Conservation (phyloP, 2,888 invertebrate genomes). For the Acanthosepion esculentum region DNA sequence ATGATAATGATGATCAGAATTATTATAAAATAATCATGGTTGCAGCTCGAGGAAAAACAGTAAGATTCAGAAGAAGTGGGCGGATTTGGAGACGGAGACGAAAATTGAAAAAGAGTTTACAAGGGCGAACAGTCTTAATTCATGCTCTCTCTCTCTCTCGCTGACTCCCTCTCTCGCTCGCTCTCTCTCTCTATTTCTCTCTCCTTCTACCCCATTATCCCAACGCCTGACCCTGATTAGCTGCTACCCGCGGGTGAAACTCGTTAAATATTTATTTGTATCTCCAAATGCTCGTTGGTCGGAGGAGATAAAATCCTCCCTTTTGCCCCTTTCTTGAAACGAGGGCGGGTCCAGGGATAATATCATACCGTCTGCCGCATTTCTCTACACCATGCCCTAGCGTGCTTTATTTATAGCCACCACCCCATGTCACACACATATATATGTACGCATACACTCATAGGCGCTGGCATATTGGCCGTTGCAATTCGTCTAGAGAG, state of each 20-base stretch:
- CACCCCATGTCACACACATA: background rate
- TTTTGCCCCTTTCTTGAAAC: background rate
- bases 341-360: background rate
- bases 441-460: background rate
- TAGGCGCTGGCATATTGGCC: background rate
- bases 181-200: background rate
- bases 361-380: background rate
- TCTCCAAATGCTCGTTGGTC: background rate
- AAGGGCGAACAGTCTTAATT: background rate
- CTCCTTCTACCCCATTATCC: background rate
- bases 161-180: background rate
- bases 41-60: background rate
- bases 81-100: background rate
- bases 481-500: background rate
- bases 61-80: background rate
- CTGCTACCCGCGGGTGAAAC: constrained; percentile 22
- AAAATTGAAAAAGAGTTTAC: background rate
- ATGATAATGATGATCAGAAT: background rate
- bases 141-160: background rate
- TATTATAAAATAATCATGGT: constrained; percentile 33
- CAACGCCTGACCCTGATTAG: background rate
- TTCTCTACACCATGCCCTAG: background rate
- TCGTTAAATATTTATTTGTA: constrained; percentile 33
- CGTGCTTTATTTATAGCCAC: background rate
- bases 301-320: background rate